phyloP scores from a whole-genome alignment of 2,888 invertebrate species.

The Caenorhabditis afra region DNA sequence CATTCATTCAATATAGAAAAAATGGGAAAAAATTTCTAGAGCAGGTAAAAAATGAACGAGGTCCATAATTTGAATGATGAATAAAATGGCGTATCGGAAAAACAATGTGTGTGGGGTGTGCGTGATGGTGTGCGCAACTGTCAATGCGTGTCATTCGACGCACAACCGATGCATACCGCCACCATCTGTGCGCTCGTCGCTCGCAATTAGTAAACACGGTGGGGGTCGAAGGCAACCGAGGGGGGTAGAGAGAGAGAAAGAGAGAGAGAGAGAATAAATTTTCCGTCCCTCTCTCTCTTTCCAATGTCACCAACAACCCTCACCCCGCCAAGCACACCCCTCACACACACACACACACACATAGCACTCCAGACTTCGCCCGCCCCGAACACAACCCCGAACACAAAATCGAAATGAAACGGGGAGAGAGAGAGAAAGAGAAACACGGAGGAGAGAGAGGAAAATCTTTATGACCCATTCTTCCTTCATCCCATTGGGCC shows the following conservation, averaged over 20 bases:
- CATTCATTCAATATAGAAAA: not conserved
- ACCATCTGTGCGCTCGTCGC: constrained; percentile 43
- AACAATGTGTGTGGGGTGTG: constrained; percentile 14
- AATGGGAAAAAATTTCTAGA: not conserved
- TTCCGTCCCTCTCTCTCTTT: constrained; percentile 7
- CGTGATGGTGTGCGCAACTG: constrained; percentile 41
- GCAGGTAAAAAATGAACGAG: constrained; percentile 5
- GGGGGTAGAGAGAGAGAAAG: constrained; percentile 33
- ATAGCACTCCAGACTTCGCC: too few species aligned
- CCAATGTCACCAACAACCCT: not conserved
- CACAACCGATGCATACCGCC: constrained; percentile 21
- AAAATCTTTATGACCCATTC: too few species aligned
- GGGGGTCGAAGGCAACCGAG: not conserved
- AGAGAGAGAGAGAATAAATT: constrained; percentile 41
- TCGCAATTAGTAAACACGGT: constrained; percentile 55
- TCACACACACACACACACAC: too few species aligned
- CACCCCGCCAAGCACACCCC: too few species aligned
- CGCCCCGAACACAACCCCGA: too few species aligned
- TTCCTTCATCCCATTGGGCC: too few species aligned
- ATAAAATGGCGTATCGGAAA: constrained; percentile 22
- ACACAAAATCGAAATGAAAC: too few species aligned
- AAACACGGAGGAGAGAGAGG: too few species aligned
- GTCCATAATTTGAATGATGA: too few species aligned
- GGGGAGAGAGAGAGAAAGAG: too few species aligned
- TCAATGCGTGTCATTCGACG: constrained; percentile 30